A percentile compares a stretch with the other conserved stretches of the same genome.
phyloP scores from a whole-genome alignment of 2,113 vertebrate genomes.

The Calidris pygmaea region DNA sequence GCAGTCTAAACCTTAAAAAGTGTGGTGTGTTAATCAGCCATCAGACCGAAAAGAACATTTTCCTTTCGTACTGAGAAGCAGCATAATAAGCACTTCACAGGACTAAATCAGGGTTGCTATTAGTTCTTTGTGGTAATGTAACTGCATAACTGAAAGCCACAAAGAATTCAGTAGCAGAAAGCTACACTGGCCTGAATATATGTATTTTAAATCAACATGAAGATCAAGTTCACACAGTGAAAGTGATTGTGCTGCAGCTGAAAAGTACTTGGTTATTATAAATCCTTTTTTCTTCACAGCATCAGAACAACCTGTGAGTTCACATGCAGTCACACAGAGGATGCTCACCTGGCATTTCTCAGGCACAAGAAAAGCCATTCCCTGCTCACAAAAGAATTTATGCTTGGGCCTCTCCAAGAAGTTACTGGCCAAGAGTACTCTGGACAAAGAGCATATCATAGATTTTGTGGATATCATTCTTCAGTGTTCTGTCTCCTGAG shows the following conservation, averaged over 20 bases:
- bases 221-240: background rate
- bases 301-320: background rate
- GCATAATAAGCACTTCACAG: background rate
- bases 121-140: constrained; percentile 7
- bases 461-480: background rate
- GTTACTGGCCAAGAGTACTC: background rate
- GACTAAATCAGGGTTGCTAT: background rate
- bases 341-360: background rate
- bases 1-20: background rate
- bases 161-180: constrained; percentile 2
- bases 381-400: background rate
- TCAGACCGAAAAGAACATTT: background rate
- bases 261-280: background rate
- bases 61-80: background rate
- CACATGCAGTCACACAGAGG: background rate
- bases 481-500: background rate
- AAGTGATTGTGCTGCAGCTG: background rate
- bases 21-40: background rate
- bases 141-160: background rate
- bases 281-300: background rate
- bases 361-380: background rate
- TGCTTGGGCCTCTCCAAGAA: background rate
- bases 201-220: background rate
- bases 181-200: background rate
- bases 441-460: background rate